These are phyloP conservation scores for Polypterus senegalus DNA, from an alignment of 2,113 vertebrate species.

Conservation along the genomic window DNA sequence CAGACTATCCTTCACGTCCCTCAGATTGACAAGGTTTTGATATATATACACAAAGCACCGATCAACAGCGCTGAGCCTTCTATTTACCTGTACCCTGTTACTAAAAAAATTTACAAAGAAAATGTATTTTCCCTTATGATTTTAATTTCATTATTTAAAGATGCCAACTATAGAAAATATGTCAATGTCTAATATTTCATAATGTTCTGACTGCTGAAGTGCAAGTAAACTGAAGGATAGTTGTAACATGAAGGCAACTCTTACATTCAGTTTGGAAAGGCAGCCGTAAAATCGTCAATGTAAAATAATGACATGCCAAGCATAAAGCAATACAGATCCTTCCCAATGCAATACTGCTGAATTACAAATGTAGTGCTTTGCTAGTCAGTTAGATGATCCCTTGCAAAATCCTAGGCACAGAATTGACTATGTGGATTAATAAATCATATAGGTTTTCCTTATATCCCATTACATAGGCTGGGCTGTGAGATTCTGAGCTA, in stretches of 20 bases:
- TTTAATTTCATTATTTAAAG: constrained; percentile 12
- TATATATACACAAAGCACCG: constrained; percentile 86
- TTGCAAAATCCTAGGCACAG: constrained; percentile 62
- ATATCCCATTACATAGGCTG: constrained; percentile 51
- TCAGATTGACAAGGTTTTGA: constrained; percentile 49
- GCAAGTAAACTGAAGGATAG: constrained; percentile 62
- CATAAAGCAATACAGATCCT: constrained; percentile 73
- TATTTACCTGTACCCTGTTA: constrained; percentile 48
- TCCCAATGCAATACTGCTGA: constrained; percentile 57
- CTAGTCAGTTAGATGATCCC: constrained; percentile 64
- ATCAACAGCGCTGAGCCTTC: constrained; percentile 81
- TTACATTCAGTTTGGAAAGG: constrained; percentile 96
- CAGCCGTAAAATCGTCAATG: constrained; percentile 73
- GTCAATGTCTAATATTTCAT: constrained; percentile 9
- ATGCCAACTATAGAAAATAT: constrained; percentile 23
- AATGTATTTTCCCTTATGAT: constrained; percentile 42
- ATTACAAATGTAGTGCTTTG: constrained; percentile 71
- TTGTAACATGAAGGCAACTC: constrained; percentile 90
- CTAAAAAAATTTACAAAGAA: constrained; percentile 57
- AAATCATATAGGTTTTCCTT: constrained; percentile 59
- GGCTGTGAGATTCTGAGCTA: constrained; percentile 60
- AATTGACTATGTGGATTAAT: constrained; percentile 70
- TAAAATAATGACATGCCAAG: constrained; percentile 90
- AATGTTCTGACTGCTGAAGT: constrained; percentile 19
- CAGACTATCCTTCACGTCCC: constrained; percentile 65